Evolutionary conservation across 2,113 vertebrate genomes (phyloP).

Genomic region (Dipodomys ordii): DNA sequence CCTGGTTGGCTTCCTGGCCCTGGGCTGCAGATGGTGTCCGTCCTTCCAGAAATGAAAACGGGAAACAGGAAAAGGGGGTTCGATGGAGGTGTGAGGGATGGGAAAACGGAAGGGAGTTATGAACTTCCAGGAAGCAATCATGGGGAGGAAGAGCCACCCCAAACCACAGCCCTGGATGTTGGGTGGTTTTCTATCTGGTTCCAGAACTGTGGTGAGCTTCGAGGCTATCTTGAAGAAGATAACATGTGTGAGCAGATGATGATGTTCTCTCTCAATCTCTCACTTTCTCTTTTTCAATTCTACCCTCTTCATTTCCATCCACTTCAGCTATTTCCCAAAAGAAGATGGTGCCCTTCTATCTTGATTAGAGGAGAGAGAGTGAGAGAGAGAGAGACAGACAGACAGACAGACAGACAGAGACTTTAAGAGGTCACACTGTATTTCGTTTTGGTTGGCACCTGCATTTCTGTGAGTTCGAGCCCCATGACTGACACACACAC

Average conservation of each 20-base stretch:
- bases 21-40: too few species aligned
- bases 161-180: too few species aligned
- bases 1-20: background rate
- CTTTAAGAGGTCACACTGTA: background rate
- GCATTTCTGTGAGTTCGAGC: constrained; percentile 29
- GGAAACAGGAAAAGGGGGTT: too few species aligned
- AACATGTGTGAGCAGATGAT: background rate
- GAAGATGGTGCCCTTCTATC: background rate
- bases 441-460: constrained; percentile 59
- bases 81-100: background rate
- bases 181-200: background rate
- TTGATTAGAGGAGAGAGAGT: background rate
- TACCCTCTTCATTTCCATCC: background rate
- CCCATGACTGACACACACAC: too few species aligned
- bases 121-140: background rate
- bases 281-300: background rate
- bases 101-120: background rate
- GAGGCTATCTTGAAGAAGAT: too few species aligned
- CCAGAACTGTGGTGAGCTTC: background rate
- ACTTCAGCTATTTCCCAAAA: constrained; percentile 29
- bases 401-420: too few species aligned
- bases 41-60: too few species aligned
- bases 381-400: background rate
- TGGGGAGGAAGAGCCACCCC: background rate
- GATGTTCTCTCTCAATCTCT: background rate